Evolutionary conservation across 92 coral and sea anemone genomes (phyloP).

Genomic region (Epizoanthus stellaris): DNA sequence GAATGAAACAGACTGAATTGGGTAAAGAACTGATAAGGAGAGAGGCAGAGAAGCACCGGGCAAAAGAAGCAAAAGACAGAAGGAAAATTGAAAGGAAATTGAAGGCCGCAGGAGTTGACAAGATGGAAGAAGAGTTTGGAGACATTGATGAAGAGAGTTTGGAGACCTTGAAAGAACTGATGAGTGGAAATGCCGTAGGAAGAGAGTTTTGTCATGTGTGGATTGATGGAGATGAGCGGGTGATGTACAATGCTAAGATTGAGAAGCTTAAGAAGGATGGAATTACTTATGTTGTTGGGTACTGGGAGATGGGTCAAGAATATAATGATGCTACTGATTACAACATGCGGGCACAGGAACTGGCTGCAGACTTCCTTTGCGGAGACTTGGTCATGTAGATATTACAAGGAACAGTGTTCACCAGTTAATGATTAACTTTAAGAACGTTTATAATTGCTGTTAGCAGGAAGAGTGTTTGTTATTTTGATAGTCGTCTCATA

Average conservation of each 20-base stretch:
- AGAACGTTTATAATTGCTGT: neutral
- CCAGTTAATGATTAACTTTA: neutral
- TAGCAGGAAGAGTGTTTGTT: neutral
- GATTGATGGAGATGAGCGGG: neutral
- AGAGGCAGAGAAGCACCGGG: constrained; percentile 1
- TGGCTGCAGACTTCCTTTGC: too few species aligned
- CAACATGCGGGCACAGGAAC: too few species aligned
- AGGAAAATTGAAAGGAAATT: neutral
- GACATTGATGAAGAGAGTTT: neutral
- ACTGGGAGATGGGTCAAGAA: too few species aligned
- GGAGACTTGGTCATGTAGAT: too few species aligned
- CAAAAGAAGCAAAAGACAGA: neutral
- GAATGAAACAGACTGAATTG: neutral
- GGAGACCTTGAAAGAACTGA: neutral
- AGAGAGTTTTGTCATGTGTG: neutral
- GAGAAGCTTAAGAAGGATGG: too few species aligned
- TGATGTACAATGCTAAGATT: too few species aligned
- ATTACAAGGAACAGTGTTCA: too few species aligned
- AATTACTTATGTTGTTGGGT: too few species aligned
- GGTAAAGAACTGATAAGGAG: neutral
- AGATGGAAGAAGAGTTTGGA: neutral
- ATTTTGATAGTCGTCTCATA: too few species aligned
- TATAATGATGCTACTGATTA: too few species aligned
- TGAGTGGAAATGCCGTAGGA: neutral
- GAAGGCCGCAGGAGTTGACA: neutral